These are phyloP conservation scores for Sceliomorpha sp. DNA, from an alignment of 2,888 invertebrate species.

Conservation along the genomic window DNA sequence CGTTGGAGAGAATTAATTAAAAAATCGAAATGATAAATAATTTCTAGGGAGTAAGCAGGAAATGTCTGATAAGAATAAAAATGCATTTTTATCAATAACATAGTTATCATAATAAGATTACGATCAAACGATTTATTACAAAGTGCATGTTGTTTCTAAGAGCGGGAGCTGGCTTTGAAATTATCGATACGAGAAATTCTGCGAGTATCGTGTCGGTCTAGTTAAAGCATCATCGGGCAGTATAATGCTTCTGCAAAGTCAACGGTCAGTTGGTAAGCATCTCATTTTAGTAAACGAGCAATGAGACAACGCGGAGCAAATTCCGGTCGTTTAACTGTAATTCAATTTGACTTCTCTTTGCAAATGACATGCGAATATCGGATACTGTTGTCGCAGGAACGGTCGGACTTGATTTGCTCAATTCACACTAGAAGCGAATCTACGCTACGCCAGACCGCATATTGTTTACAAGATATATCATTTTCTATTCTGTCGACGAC, in stretches of 20 bases:
- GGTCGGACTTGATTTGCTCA: conserved; percentile 37
- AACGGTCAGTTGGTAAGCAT: conserved; percentile 18
- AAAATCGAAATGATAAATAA: no score
- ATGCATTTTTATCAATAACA: no score
- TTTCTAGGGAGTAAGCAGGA: no score
- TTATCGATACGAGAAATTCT: no score
- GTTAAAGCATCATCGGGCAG: conserved; percentile 1
- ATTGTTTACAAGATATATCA: conserved; percentile 27
- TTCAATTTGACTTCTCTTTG: conserved; percentile 52
- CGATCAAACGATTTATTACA: no score
- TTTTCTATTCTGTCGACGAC: no score
- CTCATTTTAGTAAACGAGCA: conserved; percentile 34
- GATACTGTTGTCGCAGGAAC: conserved; percentile 28
- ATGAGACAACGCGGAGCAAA: conserved; percentile 29
- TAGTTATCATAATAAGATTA: no score
- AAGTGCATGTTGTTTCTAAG: no score
- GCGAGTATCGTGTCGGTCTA: not conserved
- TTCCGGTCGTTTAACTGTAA: conserved; percentile 44
- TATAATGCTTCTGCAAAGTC: conserved; percentile 26
- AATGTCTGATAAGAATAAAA: no score
- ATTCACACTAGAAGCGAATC: conserved; percentile 34
- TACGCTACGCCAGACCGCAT: conserved; percentile 29
- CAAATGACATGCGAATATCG: conserved; percentile 46
- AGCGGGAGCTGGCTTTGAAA: no score
- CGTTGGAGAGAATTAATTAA: no score